Evolutionary conservation across 35 echinoderm and acorn worm species (phyloP).

Genomic region (Apostichopus californicus): DNA sequence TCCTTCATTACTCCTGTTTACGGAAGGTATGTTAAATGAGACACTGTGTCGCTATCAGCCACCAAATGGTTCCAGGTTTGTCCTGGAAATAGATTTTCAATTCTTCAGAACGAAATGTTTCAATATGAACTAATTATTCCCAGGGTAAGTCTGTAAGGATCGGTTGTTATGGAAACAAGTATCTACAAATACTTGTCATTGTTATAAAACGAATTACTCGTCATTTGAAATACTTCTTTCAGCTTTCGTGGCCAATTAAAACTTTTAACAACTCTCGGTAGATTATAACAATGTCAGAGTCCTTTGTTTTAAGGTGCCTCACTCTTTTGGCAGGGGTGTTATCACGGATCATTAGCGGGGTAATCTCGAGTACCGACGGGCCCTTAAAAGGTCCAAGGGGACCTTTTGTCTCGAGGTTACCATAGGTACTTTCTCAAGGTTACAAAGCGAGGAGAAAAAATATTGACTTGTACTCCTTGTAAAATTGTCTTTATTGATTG

Average conservation of each 20-base stretch:
- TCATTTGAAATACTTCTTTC: constrained; percentile 22
- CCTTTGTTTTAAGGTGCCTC: too few species aligned
- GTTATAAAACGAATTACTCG: background rate
- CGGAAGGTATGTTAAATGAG: too few species aligned
- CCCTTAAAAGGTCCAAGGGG: background rate
- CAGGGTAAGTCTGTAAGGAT: background rate
- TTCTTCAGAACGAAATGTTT: too few species aligned
- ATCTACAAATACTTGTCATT: constrained; percentile 10
- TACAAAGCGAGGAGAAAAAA: background rate
- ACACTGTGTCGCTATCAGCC: too few species aligned
- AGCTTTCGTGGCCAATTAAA: constrained; percentile 9
- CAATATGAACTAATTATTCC: background rate
- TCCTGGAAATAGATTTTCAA: too few species aligned
- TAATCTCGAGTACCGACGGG: background rate
- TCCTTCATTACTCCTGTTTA: too few species aligned
- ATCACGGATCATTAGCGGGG: background rate
- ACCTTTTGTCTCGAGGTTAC: background rate
- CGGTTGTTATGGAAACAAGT: constrained; percentile 10
- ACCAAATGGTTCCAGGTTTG: too few species aligned
- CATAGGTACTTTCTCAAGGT: background rate
- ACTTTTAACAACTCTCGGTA: constrained; percentile 32
- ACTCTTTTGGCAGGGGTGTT: background rate
- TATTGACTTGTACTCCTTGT: background rate
- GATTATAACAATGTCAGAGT: background rate
- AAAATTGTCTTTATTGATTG: background rate